Percentiles rank a stretch among this genome's conserved stretches.
phyloP scores from a whole-genome alignment of 23 tunicate species.

The Diplosoma virens region DNA sequence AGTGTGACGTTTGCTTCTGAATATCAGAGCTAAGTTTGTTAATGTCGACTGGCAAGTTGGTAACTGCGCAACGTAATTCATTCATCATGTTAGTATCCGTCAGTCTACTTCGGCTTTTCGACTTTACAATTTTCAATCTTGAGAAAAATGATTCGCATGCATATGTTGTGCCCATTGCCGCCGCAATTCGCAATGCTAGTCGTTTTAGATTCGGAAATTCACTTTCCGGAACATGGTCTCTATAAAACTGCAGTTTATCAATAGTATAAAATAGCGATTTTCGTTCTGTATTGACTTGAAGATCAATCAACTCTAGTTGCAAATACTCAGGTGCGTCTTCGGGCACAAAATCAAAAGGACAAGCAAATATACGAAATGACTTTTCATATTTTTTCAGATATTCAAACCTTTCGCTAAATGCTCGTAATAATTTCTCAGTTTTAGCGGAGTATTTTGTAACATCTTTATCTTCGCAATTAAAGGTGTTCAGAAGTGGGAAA shows the following conservation, averaged over 20 bases:
- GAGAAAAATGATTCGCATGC: background rate
- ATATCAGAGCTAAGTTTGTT: too few species aligned
- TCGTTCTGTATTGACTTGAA: background rate
- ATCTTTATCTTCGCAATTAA: background rate
- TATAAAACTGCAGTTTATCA: background rate
- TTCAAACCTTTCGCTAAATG: conserved; percentile 5
- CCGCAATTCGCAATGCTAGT: background rate
- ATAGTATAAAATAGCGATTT: background rate
- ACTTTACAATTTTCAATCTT: conserved; percentile 11
- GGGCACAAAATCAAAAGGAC: too few species aligned
- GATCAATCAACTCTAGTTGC: too few species aligned
- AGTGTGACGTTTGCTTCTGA: too few species aligned
- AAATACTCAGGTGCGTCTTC: too few species aligned
- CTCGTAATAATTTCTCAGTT: background rate
- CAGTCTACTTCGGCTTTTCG: background rate
- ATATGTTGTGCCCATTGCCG: conserved; percentile 14
- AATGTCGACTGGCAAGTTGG: too few species aligned
- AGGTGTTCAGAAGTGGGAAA: background rate
- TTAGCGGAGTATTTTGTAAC: background rate
- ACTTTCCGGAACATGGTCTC: background rate
- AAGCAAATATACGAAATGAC: too few species aligned
- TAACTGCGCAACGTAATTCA: too few species aligned
- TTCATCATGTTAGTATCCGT: too few species aligned
- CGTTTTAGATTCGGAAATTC: background rate
- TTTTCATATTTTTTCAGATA: too few species aligned